These are phyloP conservation scores for Agrotis segetum DNA, from an alignment of 2,888 invertebrate genomes.

Conservation along the genomic window DNA sequence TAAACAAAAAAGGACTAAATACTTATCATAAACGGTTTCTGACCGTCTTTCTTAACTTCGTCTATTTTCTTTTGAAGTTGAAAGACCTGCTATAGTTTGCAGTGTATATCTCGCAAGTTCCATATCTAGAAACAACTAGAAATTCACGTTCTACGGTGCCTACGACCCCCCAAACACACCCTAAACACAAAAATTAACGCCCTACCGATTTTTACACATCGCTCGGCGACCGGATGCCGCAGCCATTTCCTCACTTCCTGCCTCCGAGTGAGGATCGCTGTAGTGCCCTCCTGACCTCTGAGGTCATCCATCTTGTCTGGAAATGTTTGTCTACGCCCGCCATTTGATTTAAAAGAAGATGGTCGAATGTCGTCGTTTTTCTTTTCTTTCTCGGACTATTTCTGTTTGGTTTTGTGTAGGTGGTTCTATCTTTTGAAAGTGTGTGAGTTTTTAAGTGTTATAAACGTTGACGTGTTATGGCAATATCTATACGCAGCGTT, in stretches of 20 bases:
- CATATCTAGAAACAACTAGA: neutral
- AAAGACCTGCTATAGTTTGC: too few species aligned
- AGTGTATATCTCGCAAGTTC: neutral
- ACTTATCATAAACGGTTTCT: too few species aligned
- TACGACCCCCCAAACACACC: conserved; percentile 4
- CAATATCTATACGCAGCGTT: too few species aligned
- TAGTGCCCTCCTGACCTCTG: conserved; percentile 69
- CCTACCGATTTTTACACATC: conserved; percentile 66
- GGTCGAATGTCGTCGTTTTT: conserved; percentile 28
- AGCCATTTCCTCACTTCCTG: conserved; percentile 80
- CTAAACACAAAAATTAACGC: conserved; percentile 67
- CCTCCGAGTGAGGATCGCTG: conserved; percentile 73
- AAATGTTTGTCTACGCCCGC: conserved; percentile 66
- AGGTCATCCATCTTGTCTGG: conserved; percentile 75
- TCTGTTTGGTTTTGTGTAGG: conserved; percentile 11
- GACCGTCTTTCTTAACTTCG: too few species aligned
- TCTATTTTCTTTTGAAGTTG: too few species aligned
- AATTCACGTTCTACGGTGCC: neutral
- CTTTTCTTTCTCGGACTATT: conserved; percentile 11
- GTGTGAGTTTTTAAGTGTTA: neutral
- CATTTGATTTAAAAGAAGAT: conserved; percentile 69
- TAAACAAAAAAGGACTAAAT: too few species aligned
- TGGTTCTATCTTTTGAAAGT: neutral
- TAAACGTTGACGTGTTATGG: too few species aligned
- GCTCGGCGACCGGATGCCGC: conserved; percentile 70